Base-by-base conservation (phyloP, 2,888 invertebrate species). In the Clusia tigrina region DNA sequence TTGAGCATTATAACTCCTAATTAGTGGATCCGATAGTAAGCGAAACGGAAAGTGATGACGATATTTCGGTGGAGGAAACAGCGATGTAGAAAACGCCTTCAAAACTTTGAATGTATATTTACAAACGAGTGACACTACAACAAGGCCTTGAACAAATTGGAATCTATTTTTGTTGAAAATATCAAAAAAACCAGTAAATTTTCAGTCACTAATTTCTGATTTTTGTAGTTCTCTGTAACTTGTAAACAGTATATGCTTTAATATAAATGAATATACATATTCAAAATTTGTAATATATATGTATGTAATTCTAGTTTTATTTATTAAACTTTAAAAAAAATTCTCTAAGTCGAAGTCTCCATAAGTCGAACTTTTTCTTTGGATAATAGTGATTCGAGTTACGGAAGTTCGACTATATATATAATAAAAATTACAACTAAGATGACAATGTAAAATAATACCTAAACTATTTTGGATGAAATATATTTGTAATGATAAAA, bases 1-100 rank as follows among this genome's bases (percentile, higher is more conserved):
- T 56, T 62, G 56, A 61, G 52, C 56, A 52, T 12, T 12, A 54
- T 24, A 9, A 24, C 24, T 25, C n/a, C n/a, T n/a, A n/a, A n/a
- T n/a, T n/a, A n/a, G n/a, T 32, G 9, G 9, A 54, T 54, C 24
- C 10, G 24, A 15, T 9, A 9, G 10, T 54, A 54, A 54, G 54
- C 25, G 5, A 17, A 24, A 54, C 5, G 6, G 54, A 54, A 25
- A 5, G 24, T 24, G 23, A 54, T 54, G 25, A 24, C 6, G 54
- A 15, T n/a, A n/a, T n/a, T 52, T 52, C 53, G 22, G 24, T 24
- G 23, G 23, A 54, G 25, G 23, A 25, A 54, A 24, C 24, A 22
- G 12, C 32, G 32, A 32, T 32, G 32, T 32, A 32, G 32, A 32
- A 32, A 12, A 32, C 32, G 32, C 32, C 32, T 32, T 32, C 32